A percentile compares a stretch with the other conserved stretches of the same genome.
These are phyloP conservation scores for Sciaenops ocellatus DNA, from an alignment of 2,797 vertebrate genomes.

Conservation along the genomic window DNA sequence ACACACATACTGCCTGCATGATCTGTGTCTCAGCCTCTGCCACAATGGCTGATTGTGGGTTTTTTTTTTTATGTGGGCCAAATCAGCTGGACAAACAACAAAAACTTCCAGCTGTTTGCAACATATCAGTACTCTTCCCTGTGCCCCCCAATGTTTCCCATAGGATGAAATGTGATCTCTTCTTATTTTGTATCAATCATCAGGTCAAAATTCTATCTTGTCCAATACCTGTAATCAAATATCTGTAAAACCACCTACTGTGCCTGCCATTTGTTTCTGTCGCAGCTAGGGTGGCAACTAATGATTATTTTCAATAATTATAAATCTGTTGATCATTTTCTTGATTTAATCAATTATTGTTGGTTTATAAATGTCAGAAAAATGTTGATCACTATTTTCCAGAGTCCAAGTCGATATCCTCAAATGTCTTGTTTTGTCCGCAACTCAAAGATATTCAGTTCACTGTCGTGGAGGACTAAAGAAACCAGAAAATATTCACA, in stretches of 20 bases:
- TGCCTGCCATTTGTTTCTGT: background rate
- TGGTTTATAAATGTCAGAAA: too few species aligned
- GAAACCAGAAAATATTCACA: too few species aligned
- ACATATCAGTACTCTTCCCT: background rate
- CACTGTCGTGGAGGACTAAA: too few species aligned
- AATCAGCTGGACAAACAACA: background rate
- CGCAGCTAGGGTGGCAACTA: too few species aligned
- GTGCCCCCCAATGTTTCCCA: background rate
- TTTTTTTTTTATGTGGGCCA: background rate
- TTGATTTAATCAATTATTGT: too few species aligned
- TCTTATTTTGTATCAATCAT: background rate
- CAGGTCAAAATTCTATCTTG: background rate
- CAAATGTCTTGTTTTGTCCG: too few species aligned
- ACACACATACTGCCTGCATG: background rate
- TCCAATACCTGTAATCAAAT: too few species aligned
- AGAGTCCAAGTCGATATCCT: too few species aligned
- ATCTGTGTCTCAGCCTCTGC: slow-evolving; percentile 2
- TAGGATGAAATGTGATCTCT: background rate
- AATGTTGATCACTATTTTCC: too few species aligned
- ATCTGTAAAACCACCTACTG: background rate
- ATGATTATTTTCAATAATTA: too few species aligned
- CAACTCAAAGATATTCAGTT: too few species aligned
- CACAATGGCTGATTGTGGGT: background rate
- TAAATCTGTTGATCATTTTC: too few species aligned
- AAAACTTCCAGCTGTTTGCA: slow-evolving; percentile 8